These are phyloP conservation scores for Ditylenchus weischeri DNA, from an alignment of 2,888 invertebrate species.

Conservation along the genomic window DNA sequence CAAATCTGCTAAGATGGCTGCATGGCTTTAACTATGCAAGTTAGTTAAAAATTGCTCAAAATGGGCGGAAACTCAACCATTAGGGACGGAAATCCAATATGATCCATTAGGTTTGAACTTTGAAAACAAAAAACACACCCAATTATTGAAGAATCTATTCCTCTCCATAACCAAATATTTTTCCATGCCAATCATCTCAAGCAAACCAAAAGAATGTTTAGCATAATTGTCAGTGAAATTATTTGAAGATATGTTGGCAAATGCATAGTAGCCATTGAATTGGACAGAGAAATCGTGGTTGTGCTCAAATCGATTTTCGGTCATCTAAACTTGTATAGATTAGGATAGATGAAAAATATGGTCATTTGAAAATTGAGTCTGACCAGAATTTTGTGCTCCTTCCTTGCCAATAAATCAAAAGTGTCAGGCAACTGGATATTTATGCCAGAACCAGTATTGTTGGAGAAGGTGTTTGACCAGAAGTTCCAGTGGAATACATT, in stretches of 20 bases:
- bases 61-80: too few relatives aligned
- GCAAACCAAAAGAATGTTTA: constrained; percentile 33
- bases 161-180: constrained; percentile 79
- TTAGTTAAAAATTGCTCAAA: too few relatives aligned
- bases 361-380: not conserved
- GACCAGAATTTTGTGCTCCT: constrained; percentile 46
- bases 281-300: constrained; percentile 81
- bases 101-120: not conserved
- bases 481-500: constrained; percentile 89
- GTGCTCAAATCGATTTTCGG: constrained; percentile 68
- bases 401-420: constrained; percentile 48
- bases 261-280: constrained; percentile 88
- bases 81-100: too few relatives aligned
- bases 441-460: constrained; percentile 80
- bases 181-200: constrained; percentile 74
- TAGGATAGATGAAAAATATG: too few relatives aligned
- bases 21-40: too few relatives aligned
- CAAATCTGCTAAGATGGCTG: too few relatives aligned
- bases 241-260: constrained; percentile 80
- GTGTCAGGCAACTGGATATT: constrained; percentile 75
- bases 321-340: constrained; percentile 39
- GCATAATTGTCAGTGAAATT: constrained; percentile 81
- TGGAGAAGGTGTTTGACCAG: constrained; percentile 67
- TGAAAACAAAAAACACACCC: constrained; percentile 32
- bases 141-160: constrained; percentile 55